Evolutionary conservation across 2,797 vertebrate genomes (phyloP), one percentile per base, ranked within the genome.

Genomic region (Todus mexicanus): DNA sequence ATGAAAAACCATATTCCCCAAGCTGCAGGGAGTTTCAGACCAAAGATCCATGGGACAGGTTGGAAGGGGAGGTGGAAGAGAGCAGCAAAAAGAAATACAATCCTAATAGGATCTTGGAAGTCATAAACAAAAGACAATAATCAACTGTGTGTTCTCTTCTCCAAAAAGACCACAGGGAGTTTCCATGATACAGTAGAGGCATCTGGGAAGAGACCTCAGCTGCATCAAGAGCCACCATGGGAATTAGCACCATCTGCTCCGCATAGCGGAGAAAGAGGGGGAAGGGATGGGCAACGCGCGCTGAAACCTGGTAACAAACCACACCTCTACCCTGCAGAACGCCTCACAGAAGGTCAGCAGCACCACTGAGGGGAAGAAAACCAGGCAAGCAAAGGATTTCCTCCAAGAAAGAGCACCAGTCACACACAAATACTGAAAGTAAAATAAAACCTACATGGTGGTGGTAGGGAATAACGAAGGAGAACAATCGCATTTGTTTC

Each of bases 241-340:
- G 73, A 89, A 96, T 59, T 40, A 77, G 42, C 7, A 87, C 94
- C 97, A 96, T 94, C 94, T 95, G 96, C 91, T 97, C 74, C 80
- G 54, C 65, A 78, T 75, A 35, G 48, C 16, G 0, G 42, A 73
- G 59, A 12, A 86, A 57, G 59, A 69, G 70, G 31, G 54, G 43
- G 68, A 94, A 76, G 14, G 31, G 40, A 43, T 50, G 40, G n/a
- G 74, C 53, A 92, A 89, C 5, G 1, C 2, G 6, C 16, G 2
- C 47, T 37, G 40, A 71, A 85, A 76, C 33, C 51, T 38, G 50
- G 73, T 75, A 84, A 84, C 59, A 72, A 94, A 63, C 38, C 5
- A 2, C 66, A 61, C 86, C 64, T 94, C 93, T 92, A 38, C 31
- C 17, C 25, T 40, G 45, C 21, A 29, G 47, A 90, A 54, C 31